These are phyloP conservation scores for Epizoanthus illoricatus DNA, from an alignment of 92 coral and sea anemone genomes.

Conservation along the genomic window DNA sequence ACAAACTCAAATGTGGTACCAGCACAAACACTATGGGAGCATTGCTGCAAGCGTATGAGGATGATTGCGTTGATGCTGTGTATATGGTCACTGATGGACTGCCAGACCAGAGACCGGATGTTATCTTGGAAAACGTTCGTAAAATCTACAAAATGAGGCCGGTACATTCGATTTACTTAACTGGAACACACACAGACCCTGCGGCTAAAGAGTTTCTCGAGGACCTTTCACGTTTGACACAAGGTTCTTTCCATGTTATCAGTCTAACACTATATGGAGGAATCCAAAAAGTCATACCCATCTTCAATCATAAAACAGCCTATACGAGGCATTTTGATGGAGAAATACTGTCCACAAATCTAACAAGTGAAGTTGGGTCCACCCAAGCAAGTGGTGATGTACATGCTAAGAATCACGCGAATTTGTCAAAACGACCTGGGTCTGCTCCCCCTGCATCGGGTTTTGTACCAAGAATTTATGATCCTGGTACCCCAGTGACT, in stretches of 20 bases:
- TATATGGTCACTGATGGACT: constrained; percentile 94
- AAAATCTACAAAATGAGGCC: constrained; percentile 78
- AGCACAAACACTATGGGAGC: constrained; percentile 96
- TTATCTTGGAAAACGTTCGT: constrained; percentile 83
- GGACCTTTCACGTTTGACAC: constrained; percentile 78
- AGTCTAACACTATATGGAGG: constrained; percentile 77
- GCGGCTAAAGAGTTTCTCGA: constrained; percentile 89
- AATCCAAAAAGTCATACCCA: constrained; percentile 79
- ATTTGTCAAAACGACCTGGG: constrained; percentile 56
- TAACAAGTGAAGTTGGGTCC: not conserved
- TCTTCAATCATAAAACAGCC: constrained; percentile 75
- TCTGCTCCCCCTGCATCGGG: constrained; percentile 86
- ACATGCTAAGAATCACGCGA: not conserved
- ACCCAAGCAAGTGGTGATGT: not conserved
- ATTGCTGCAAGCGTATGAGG: constrained; percentile 85
- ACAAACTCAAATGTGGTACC: constrained; percentile 80
- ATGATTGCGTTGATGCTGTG: constrained; percentile 84
- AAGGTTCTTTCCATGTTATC: constrained; percentile 87
- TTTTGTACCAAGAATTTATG: constrained; percentile 61
- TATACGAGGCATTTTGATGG: constrained; percentile 58
- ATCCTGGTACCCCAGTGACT: constrained; percentile 60
- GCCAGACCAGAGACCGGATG: constrained; percentile 89
- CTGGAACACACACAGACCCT: constrained; percentile 85
- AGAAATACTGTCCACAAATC: constrained; percentile 54
- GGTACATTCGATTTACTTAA: constrained; percentile 85